A percentile compares a stretch with the other conserved stretches of the same genome.
Evolutionary conservation across 2,888 invertebrate species (phyloP).

Genomic region (Callinectes sapidus): DNA sequence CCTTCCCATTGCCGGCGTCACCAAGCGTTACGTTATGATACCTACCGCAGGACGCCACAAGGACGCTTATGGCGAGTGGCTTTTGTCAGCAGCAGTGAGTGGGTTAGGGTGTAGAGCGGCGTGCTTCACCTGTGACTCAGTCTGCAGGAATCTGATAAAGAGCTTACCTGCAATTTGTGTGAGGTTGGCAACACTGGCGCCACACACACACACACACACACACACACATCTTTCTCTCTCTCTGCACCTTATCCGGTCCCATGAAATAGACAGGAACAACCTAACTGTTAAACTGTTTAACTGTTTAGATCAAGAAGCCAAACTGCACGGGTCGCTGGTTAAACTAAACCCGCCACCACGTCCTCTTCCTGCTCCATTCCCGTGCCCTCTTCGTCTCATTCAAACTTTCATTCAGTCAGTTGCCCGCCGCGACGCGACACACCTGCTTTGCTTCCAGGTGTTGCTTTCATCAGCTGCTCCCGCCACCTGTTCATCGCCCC

Average conservation of each 20-base stretch:
- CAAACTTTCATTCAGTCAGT: slow-evolving; percentile 31
- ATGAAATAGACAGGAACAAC: slow-evolving; percentile 26
- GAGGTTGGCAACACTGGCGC: slow-evolving; percentile 32
- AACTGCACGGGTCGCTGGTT: not conserved
- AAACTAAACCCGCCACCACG: not conserved
- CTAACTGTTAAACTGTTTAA: not conserved
- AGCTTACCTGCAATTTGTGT: slow-evolving; percentile 51
- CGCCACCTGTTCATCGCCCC: slow-evolving; percentile 9
- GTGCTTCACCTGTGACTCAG: slow-evolving; percentile 57
- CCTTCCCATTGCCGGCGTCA: slow-evolving; percentile 23
- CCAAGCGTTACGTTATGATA: slow-evolving; percentile 23
- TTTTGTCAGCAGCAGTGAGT: slow-evolving; percentile 46
- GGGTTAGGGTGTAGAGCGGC: slow-evolving; percentile 63
- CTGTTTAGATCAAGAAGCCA: not conserved
- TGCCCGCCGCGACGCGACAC: slow-evolving; percentile 11
- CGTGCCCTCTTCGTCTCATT: slow-evolving; percentile 6
- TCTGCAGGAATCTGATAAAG: slow-evolving; percentile 55
- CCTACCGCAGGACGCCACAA: slow-evolving; percentile 34
- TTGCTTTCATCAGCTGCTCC: slow-evolving; percentile 12
- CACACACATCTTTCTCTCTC: slow-evolving; percentile 15
- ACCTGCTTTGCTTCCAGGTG: slow-evolving; percentile 3
- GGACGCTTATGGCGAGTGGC: slow-evolving; percentile 36
- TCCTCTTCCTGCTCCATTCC: slow-evolving; percentile 3
- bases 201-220: slow-evolving; percentile 37
- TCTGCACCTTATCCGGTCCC: not conserved